A percentile compares a stretch with the other conserved stretches of the same genome.
Evolutionary conservation across 2,113 vertebrate species (phyloP).

Genomic region (Tenrec ecaudatus): DNA sequence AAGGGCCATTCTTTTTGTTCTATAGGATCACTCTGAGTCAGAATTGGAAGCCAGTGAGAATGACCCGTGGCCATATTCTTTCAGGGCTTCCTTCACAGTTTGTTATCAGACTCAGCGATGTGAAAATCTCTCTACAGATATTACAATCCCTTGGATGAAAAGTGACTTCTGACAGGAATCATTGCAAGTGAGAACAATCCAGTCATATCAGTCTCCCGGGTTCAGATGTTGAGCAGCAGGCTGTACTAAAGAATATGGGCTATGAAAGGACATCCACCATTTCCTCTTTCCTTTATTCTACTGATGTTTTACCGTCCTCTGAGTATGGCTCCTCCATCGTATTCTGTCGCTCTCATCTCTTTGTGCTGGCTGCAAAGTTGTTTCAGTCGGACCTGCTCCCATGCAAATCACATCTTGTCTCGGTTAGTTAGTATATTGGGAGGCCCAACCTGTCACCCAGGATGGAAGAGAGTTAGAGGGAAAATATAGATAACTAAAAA

Average conservation of each 20-base stretch:
- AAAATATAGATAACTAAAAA: neutral
- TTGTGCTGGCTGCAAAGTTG: neutral
- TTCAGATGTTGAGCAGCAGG: neutral
- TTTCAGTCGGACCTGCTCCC: neutral
- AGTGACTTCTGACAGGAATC: neutral
- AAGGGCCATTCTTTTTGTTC: no score
- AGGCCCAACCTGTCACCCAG: neutral
- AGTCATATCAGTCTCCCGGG: neutral
- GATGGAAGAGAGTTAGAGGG: neutral
- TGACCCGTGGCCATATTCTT: neutral
- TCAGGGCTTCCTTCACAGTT: neutral
- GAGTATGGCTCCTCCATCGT: neutral
- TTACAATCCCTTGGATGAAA: neutral
- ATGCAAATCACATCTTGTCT: neutral
- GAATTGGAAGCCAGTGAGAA: no score
- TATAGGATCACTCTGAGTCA: no score
- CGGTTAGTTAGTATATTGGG: neutral
- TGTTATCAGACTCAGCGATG: neutral
- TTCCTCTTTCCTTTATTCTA: neutral
- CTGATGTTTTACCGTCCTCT: neutral
- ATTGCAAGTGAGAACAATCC: neutral
- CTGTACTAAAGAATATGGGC: no score
- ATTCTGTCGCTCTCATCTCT: neutral
- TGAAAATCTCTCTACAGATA: neutral
- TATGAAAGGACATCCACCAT: neutral